These are phyloP conservation scores for Aradophagus sp. DNA, from an alignment of 1,140 invertebrate genomes.

Conservation along the genomic window DNA sequence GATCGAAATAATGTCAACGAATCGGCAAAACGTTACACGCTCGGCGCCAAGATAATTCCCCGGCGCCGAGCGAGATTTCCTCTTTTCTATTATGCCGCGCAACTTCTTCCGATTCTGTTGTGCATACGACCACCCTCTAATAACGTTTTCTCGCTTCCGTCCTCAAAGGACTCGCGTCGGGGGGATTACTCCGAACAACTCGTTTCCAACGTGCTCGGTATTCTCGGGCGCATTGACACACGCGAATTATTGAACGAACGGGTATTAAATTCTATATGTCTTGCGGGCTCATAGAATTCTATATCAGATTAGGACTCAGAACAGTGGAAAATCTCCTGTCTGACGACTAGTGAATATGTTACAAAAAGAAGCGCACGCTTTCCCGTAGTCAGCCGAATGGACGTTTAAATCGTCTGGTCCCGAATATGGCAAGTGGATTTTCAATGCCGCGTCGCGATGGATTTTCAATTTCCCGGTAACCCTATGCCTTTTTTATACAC, in stretches of 20 bases:
- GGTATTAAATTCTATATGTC: constrained; percentile 68
- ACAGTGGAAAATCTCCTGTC: constrained; percentile 51
- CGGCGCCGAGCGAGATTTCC: constrained; percentile 28
- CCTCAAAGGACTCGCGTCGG: constrained; percentile 68
- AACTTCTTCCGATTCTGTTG: constrained; percentile 54
- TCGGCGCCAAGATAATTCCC: constrained; percentile 39
- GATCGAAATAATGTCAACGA: constrained; percentile 27
- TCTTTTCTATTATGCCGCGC: constrained; percentile 46
- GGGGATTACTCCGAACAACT: constrained; percentile 69
- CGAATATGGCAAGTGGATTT: too few relatives aligned
- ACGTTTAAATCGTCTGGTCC: too few relatives aligned
- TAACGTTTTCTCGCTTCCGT: constrained; percentile 58
- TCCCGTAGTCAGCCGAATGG: too few relatives aligned
- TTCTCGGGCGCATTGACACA: constrained; percentile 63
- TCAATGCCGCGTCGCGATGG: too few relatives aligned
- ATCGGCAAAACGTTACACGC: constrained; percentile 24
- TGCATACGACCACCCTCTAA: constrained; percentile 53
- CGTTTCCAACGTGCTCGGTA: constrained; percentile 67
- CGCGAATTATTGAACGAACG: constrained; percentile 69
- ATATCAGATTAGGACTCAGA: constrained; percentile 60
- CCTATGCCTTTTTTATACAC: too few relatives aligned
- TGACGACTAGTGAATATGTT: constrained; percentile 49
- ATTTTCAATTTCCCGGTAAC: too few relatives aligned
- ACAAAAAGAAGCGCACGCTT: constrained; percentile 26
- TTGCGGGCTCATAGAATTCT: constrained; percentile 55